Evolutionary conservation across 2,888 invertebrate species (phyloP).

Genomic region (Erebia palarica): DNA sequence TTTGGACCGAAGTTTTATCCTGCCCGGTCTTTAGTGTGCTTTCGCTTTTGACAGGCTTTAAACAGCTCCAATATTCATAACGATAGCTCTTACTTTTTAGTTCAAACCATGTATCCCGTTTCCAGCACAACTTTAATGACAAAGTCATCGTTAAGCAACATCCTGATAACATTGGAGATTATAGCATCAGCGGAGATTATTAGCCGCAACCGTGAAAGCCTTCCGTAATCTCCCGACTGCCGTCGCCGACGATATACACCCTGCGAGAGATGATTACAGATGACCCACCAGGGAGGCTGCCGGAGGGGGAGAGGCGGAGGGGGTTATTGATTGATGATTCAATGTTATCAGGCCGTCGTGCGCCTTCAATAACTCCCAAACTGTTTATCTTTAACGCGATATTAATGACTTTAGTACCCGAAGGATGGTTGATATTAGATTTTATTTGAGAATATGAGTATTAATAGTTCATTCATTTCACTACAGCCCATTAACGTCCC

Average conservation of each 20-base stretch:
- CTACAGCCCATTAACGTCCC: no score
- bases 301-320: neutral
- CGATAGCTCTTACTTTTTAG: no score
- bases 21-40: no score
- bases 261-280: conserved; percentile 1
- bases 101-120: no score
- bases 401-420: conserved; percentile 27
- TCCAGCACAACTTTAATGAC: neutral
- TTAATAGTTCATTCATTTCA: no score
- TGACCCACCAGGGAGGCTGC: neutral
- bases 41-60: no score
- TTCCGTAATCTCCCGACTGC: neutral
- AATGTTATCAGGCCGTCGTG: conserved; percentile 19
- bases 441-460: neutral
- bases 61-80: no score
- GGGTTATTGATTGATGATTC: conserved; percentile 18
- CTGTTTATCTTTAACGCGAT: conserved; percentile 26
- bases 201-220: neutral
- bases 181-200: neutral
- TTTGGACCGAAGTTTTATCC: no score
- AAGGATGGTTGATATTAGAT: neutral
- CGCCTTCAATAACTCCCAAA: conserved; percentile 24
- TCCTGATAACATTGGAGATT: neutral
- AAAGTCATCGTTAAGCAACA: neutral
- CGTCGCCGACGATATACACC: neutral